phyloP scores from a whole-genome alignment of 2,797 vertebrate genomes.

The Macropodus opercularis region DNA sequence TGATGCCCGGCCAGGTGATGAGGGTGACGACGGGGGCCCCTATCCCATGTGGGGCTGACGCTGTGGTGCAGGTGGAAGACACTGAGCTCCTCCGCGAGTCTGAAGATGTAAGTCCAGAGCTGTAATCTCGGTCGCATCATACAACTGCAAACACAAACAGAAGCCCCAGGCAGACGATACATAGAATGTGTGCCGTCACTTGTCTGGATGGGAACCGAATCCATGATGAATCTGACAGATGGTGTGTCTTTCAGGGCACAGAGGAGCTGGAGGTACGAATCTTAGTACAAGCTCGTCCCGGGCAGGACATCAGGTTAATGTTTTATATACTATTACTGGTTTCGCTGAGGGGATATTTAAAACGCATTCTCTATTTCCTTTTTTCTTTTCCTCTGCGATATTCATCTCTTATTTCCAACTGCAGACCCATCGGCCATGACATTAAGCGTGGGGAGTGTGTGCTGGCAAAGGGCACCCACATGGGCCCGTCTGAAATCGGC shows the following conservation, averaged over 20 bases:
- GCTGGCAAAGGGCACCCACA: constrained; percentile 96
- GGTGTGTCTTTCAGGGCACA: constrained; percentile 87
- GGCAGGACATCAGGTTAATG: constrained; percentile 96
- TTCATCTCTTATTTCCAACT: no score
- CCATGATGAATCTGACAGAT: constrained; percentile 12
- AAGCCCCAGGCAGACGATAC: background rate
- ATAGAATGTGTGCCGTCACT: background rate
- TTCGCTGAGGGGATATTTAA: no score
- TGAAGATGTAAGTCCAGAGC: constrained; percentile 90
- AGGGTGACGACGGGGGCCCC: constrained; percentile 98
- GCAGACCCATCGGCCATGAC: constrained; percentile 97
- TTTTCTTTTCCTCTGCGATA: no score
- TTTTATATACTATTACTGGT: no score
- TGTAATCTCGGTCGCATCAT: background rate
- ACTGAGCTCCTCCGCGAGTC: constrained; percentile 98
- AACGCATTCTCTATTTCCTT: no score
- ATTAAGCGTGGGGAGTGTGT: constrained; percentile 99
- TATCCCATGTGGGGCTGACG: constrained; percentile 97
- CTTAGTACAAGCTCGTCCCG: constrained; percentile 95
- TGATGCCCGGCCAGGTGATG: constrained; percentile 99
- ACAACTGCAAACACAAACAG: background rate
- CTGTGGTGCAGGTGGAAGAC: constrained; percentile 98
- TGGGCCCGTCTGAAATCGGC: constrained; percentile 98
- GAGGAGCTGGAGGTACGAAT: constrained; percentile 98
- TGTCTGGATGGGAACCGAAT: background rate